phyloP scores from a whole-genome alignment of 2,797 vertebrate species.

The Aphelocoma californica region DNA sequence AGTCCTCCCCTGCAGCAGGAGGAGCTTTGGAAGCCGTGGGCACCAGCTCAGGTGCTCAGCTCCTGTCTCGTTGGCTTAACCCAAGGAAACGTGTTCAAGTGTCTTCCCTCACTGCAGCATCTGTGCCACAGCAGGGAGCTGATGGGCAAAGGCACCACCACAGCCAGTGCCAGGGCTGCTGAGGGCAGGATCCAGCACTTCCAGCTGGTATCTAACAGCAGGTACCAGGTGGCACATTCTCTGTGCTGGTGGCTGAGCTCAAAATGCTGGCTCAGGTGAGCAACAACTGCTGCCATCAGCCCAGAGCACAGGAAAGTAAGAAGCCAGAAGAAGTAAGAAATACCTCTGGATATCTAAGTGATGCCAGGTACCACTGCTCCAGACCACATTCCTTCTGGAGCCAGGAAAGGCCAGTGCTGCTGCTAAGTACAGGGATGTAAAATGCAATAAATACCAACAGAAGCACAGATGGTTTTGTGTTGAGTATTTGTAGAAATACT shows the following conservation, averaged over 20 bases:
- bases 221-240: neutral
- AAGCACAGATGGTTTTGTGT: neutral
- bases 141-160: neutral
- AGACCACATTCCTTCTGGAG: neutral
- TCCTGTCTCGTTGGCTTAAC: fast-evolving
- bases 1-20: neutral
- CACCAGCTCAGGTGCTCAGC: neutral
- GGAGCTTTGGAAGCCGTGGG: neutral
- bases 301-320: neutral
- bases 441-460: neutral
- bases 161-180: neutral
- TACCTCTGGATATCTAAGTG: neutral
- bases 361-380: neutral
- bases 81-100: fast-evolving
- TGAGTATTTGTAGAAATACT: neutral
- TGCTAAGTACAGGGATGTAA: neutral
- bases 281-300: neutral
- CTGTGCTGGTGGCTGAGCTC: neutral
- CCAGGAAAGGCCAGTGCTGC: neutral
- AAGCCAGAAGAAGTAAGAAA: neutral
- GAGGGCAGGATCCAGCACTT: neutral
- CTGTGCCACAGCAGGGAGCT: neutral
- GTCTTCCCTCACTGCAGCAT: neutral
- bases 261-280: neutral
- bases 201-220: neutral